These are phyloP conservation scores for Mastomys coucha DNA, from an alignment of 2,113 vertebrate species.

Conservation along the genomic window DNA sequence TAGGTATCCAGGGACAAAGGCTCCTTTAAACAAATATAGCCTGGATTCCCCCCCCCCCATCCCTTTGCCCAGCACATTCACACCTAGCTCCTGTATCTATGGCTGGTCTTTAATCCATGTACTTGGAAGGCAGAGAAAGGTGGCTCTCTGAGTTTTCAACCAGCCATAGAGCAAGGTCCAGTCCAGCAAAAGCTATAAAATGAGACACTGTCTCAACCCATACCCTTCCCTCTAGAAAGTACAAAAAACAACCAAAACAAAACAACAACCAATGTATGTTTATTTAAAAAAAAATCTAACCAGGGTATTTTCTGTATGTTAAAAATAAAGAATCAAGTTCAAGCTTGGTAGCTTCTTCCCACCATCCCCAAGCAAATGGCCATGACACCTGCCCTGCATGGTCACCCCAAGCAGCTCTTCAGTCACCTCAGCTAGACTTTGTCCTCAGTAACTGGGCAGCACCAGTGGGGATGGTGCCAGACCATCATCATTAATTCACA, in stretches of 20 bases:
- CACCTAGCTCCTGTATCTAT: background rate
- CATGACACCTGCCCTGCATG: background rate
- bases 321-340: background rate
- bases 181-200: background rate
- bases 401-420: background rate
- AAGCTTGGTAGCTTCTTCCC: background rate
- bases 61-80: background rate
- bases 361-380: background rate
- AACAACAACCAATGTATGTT: background rate
- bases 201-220: background rate
- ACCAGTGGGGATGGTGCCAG: background rate
- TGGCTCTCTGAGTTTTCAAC: background rate
- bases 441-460: background rate
- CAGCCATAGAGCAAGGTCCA: background rate
- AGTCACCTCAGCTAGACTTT: background rate
- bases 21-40: background rate
- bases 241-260: background rate
- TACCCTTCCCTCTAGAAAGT: background rate
- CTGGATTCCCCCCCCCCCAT: background rate
- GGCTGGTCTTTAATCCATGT: background rate
- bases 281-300: background rate
- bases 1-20: background rate
- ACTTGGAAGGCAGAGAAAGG: background rate
- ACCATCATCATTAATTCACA: conserved; percentile 1
- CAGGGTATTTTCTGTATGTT: background rate